Conservation (phyloP, 2,113 vertebrate genomes). For the Pipa parva region DNA sequence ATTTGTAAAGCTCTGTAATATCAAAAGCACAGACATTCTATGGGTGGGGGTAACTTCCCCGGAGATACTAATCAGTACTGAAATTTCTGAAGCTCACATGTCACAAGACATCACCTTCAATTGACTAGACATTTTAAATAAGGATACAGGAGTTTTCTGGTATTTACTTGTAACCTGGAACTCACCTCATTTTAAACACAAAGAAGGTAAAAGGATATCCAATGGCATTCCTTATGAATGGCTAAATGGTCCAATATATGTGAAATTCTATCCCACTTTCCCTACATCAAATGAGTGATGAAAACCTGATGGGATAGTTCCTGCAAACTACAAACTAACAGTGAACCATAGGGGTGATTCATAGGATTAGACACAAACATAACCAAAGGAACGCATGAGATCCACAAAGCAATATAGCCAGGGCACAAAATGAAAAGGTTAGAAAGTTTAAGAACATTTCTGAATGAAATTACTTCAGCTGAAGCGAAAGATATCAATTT, state of each 20-base stretch:
- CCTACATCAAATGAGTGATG: slow-evolving; percentile 58
- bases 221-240: slow-evolving; percentile 58
- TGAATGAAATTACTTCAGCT: slow-evolving; percentile 49
- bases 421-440: slow-evolving; percentile 44
- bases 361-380: slow-evolving; percentile 45
- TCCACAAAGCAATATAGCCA: slow-evolving; percentile 24
- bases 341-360: slow-evolving; percentile 38
- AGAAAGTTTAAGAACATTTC: slow-evolving; percentile 47
- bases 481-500: slow-evolving; percentile 52
- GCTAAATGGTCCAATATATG: slow-evolving; percentile 60
- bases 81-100: slow-evolving; percentile 47
- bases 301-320: slow-evolving; percentile 60
- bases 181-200: slow-evolving; percentile 52
- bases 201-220: slow-evolving; percentile 46
- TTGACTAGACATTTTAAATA: slow-evolving; percentile 45
- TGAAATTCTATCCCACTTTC: slow-evolving; percentile 60
- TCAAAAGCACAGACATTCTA: background rate
- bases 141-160: slow-evolving; percentile 44
- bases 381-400: slow-evolving; percentile 27
- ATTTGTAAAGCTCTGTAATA: fast-evolving
- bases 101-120: slow-evolving; percentile 53
- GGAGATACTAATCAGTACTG: background rate
- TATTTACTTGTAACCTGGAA: slow-evolving; percentile 54
- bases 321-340: slow-evolving; percentile 35
- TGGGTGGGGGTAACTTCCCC: background rate